Base-by-base conservation (phyloP, 1,140 invertebrate genomes). In the Lasioglossum albipes region DNA sequence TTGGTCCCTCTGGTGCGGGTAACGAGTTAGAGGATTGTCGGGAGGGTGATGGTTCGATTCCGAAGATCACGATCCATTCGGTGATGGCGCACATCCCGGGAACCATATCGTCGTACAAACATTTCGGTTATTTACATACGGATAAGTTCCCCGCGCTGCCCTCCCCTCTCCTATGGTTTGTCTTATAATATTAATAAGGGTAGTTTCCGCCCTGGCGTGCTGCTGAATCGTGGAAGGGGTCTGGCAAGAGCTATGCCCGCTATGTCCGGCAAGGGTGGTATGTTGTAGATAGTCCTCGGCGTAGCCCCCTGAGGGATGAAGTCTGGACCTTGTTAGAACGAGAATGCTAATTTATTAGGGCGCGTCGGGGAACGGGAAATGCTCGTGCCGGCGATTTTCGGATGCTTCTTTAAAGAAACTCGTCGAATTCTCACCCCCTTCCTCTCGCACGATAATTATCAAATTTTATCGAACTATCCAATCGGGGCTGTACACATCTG, bases 301-400 rank as follows among this genome's bases (percentile, higher is more conserved):
- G 85, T 87, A 89, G 80, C 86, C 84, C 87, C 84, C 89, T 87
- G 84, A 92, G 91, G 90, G 91, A 91, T 92, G 85, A 90, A 92
- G 91, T 91, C 90, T 91, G 89, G 89, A 90, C 90, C 91, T 93
- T 91, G 92, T 93, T 93, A 92, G 90, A 91, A 89, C 89, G 89
- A 91, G 91, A 93, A 93, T 93, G 92, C 92, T 93, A 93, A 93
- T 93, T 93, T 93, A 93, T 93, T 91, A 91, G 90, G 81, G 86
- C 89, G 88, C 82, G 64, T 66, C 70, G 81, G 83, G 83, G 81
- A 22, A 81, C 81, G 76, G 81, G 70, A 70, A 71, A 83, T 76
- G 75, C 61, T 84, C 52, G 62, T 77, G 78, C 71, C 69, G 67
- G 80, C 86, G 84, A 86, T 88, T 78, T 88, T 85, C 75, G 73